A percentile compares a stretch with the other conserved stretches of the same genome.
These are phyloP conservation scores for Galbula dea DNA, from an alignment of 2,113 vertebrate genomes.

Conservation along the genomic window DNA sequence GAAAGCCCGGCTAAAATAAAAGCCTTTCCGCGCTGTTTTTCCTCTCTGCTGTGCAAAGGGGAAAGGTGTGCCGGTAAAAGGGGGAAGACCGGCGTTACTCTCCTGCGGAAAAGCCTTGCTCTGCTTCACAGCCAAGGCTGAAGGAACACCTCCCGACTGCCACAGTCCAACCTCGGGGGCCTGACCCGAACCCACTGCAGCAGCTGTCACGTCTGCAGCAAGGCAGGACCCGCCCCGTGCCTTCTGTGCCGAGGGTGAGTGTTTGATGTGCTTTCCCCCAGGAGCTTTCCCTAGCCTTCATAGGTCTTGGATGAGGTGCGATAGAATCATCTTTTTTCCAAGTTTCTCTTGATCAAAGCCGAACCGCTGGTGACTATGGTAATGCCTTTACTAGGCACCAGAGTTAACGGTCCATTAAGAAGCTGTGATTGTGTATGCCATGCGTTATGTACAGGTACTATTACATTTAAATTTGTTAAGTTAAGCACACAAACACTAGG, in stretches of 20 bases:
- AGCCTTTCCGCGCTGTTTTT: accelerated
- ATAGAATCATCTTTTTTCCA: accelerated
- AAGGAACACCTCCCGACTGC: accelerated
- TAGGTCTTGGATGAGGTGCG: background rate
- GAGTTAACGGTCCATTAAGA: accelerated
- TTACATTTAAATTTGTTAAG: background rate
- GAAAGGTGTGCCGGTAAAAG: too few relatives aligned
- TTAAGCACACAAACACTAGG: background rate
- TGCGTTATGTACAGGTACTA: accelerated
- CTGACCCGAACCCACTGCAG: accelerated
- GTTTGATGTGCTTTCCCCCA: accelerated
- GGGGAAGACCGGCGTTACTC: accelerated
- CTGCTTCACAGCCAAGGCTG: background rate
- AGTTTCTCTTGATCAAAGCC: accelerated
- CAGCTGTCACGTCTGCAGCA: accelerated
- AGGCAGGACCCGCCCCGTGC: accelerated
- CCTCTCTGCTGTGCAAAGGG: background rate
- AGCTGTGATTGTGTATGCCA: too few relatives aligned
- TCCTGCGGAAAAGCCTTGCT: accelerated
- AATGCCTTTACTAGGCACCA: background rate
- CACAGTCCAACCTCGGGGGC: background rate
- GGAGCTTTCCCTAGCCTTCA: background rate
- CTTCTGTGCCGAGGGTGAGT: accelerated
- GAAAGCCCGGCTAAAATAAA: background rate
- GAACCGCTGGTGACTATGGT: background rate